Base-by-base conservation (phyloP, 2,888 invertebrate species). In the Galeopsomyia nigrocyanea region DNA sequence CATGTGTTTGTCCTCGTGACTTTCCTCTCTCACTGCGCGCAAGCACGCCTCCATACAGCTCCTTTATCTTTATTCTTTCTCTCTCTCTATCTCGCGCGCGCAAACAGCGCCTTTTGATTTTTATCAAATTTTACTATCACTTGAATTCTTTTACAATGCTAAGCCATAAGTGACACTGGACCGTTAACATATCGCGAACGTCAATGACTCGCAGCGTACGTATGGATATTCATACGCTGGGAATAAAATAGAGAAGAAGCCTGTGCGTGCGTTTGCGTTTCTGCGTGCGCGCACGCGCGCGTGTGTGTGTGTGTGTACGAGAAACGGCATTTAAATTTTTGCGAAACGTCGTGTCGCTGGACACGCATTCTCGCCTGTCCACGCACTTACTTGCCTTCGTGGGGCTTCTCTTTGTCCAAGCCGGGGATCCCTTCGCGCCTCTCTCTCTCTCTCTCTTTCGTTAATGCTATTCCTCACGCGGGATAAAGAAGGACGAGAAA, bases 1-100 rank as follows among this genome's bases (percentile, higher is more conserved):
- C 85, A 85, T 84, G 84, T 85, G 85, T 85, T 84, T 83, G 83
- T 83, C 79, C 79, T 81, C 77, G 77, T 77, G 77, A 74, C 71
- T 68, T 77, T 68, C 64, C 68, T 60, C 47, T 63, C 53, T n/a
- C n/a, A n/a, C n/a, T n/a, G 39, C 61, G 49, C 31, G 31, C 50
- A n/a, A 26, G 19, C 50, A 39, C n/a, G 22, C 51, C 57, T 26
- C 26, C 26, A 3, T 26, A n/a, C n/a, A n/a, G n/a, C n/a, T 58
- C 57, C 51, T 64, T 70, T 64, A 58, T 70, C 68, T 73, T 55
- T 65, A 60, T 58, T 31, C 67, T 61, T 17, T 39, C 39, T 51
- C 46, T 58, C 61, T 65, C 67, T 61, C n/a, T 39, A 3, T 51
- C 46, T 58, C 61, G 62, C 16, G 13, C 9, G 10, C 21, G 13